A percentile compares a stretch with the other conserved stretches of the same genome.
Evolutionary conservation across 2,113 vertebrate genomes (phyloP).

Genomic region (Pteropus alecto): DNA sequence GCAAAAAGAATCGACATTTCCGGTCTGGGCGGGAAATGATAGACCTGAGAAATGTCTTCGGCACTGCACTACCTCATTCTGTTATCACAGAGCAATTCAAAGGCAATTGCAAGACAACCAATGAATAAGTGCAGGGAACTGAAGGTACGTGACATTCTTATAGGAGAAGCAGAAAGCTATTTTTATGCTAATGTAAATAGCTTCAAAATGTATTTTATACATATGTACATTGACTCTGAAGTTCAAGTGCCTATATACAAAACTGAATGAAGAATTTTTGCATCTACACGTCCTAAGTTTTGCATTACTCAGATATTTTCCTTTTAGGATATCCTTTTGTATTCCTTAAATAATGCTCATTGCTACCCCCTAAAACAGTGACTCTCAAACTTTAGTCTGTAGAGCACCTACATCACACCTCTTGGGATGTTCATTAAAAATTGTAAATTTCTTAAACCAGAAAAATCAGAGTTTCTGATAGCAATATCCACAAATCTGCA

Average conservation of each 20-base stretch:
- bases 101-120: not conserved
- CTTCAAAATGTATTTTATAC: not conserved
- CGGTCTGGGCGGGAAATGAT: not conserved
- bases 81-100: not conserved
- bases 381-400: not conserved
- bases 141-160: not conserved
- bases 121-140: not conserved
- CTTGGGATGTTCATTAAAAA: not conserved
- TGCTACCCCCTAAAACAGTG: not conserved
- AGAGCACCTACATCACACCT: not conserved
- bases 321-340: not conserved
- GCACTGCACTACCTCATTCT: not conserved
- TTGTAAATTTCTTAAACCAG: not conserved
- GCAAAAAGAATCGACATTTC: not conserved
- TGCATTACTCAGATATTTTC: not conserved
- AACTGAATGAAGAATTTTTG: not conserved
- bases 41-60: not conserved
- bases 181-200: not conserved
- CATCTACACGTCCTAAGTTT: not conserved
- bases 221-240: not conserved
- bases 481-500: not conserved
- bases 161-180: not conserved
- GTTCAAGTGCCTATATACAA: not conserved
- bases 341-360: not conserved
- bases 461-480: not conserved